phyloP scores from a whole-genome alignment of 2,888 invertebrate species.

The Ectobius pallidus region DNA sequence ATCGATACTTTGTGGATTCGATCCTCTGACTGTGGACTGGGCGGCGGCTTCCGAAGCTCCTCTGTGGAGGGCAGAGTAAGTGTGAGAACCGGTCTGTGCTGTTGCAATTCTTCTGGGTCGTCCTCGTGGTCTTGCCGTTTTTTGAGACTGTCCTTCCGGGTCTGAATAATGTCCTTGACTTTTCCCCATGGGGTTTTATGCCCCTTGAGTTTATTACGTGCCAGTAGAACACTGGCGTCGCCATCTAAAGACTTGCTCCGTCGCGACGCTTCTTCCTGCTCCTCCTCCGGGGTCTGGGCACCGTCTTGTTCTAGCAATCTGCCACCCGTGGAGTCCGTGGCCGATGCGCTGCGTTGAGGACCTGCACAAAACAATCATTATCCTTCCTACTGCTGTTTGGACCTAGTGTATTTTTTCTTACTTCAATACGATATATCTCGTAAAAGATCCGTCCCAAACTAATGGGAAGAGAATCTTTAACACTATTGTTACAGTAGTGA shows the following conservation, averaged over 20 bases:
- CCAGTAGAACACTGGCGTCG: constrained; percentile 39
- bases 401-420: neutral
- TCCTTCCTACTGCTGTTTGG: neutral
- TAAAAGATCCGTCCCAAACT: neutral
- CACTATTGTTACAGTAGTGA: no score
- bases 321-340: constrained; percentile 44
- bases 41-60: constrained; percentile 52
- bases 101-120: no score
- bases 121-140: constrained; percentile 60
- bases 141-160: constrained; percentile 69
- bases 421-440: neutral
- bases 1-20: constrained; percentile 29
- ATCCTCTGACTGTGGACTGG: constrained; percentile 39
- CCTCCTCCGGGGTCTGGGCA: constrained; percentile 38
- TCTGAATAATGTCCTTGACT: constrained; percentile 78
- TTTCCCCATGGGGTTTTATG: constrained; percentile 78
- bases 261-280: constrained; percentile 44
- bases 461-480: no score
- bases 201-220: constrained; percentile 56
- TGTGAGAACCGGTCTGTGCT: constrained; percentile 60
- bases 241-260: constrained; percentile 49
- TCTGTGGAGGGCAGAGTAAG: constrained; percentile 67
- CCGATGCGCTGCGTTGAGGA: constrained; percentile 48
- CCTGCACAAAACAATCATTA: constrained; percentile 24
- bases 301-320: constrained; percentile 27